Conservation (phyloP, 2,888 invertebrate genomes). For the Hetaerina titia region DNA sequence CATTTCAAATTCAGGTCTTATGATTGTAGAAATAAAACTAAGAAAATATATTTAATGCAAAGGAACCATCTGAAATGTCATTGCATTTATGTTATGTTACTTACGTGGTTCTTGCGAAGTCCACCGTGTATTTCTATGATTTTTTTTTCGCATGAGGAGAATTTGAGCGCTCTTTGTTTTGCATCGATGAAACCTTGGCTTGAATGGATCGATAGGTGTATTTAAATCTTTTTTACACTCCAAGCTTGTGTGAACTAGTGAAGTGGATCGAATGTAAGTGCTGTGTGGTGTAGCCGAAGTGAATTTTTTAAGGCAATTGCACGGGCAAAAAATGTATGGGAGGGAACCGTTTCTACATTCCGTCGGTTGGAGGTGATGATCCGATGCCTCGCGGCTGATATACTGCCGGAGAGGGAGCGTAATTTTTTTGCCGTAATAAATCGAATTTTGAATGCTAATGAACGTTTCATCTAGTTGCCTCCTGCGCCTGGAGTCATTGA, state of each 20-base stretch:
- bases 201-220: too few species aligned
- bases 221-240: not conserved
- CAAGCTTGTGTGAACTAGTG: not conserved
- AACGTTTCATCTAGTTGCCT: not conserved
- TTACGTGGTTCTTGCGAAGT: too few species aligned
- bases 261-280: not conserved
- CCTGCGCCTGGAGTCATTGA: not conserved
- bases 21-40: too few species aligned
- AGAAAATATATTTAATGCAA: too few species aligned
- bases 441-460: constrained; percentile 9
- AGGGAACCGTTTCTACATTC: not conserved
- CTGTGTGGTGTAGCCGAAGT: not conserved
- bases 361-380: constrained; percentile 11
- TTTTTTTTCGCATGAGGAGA: too few species aligned
- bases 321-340: not conserved
- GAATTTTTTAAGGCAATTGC: not conserved
- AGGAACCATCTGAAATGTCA: too few species aligned
- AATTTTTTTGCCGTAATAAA: not conserved
- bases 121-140: too few species aligned
- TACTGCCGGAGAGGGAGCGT: not conserved
- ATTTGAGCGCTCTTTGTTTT: too few species aligned
- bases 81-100: too few species aligned
- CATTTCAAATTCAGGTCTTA: too few species aligned
- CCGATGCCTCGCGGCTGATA: not conserved
- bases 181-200: too few species aligned